Percentiles rank a stretch among this genome's conserved stretches.
Conservation (phyloP, 2,797 vertebrate genomes). For the Margarornis squamiger region DNA sequence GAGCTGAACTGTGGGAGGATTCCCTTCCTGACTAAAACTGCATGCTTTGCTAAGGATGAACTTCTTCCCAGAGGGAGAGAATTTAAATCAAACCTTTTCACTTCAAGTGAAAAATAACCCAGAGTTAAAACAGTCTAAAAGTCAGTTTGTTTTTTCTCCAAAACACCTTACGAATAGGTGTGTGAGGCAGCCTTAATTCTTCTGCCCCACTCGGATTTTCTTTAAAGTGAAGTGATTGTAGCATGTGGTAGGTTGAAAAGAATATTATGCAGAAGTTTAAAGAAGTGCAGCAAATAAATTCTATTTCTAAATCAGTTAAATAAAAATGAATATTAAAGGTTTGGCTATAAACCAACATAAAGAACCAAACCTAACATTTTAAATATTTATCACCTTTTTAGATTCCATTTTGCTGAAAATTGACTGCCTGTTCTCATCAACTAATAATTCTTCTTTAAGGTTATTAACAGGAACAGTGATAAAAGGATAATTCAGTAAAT, state of each 20-base stretch:
- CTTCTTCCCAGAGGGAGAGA: not conserved
- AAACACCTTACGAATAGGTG: not conserved
- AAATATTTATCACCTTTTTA: not conserved
- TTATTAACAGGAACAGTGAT: not conserved
- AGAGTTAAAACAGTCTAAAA: not conserved
- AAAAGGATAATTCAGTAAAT: not conserved
- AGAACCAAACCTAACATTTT: not conserved
- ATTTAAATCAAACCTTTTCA: not conserved
- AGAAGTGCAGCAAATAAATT: not conserved
- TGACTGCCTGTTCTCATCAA: not conserved
- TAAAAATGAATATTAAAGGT: not conserved
- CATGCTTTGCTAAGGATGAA: not conserved
- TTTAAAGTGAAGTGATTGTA: not conserved
- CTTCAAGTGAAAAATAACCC: not conserved
- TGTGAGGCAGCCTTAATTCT: not conserved
- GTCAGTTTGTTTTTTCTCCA: not conserved
- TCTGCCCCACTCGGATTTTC: not conserved
- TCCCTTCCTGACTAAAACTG: not conserved
- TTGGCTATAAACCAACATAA: not conserved
- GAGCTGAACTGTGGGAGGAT: not conserved
- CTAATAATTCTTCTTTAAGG: not conserved
- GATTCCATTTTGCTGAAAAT: not conserved
- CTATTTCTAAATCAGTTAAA: not conserved
- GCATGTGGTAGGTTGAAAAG: not conserved
- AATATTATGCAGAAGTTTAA: not conserved